Evolutionary conservation across 2,888 invertebrate genomes (phyloP).

Genomic region (Odontocolon sp.): DNA sequence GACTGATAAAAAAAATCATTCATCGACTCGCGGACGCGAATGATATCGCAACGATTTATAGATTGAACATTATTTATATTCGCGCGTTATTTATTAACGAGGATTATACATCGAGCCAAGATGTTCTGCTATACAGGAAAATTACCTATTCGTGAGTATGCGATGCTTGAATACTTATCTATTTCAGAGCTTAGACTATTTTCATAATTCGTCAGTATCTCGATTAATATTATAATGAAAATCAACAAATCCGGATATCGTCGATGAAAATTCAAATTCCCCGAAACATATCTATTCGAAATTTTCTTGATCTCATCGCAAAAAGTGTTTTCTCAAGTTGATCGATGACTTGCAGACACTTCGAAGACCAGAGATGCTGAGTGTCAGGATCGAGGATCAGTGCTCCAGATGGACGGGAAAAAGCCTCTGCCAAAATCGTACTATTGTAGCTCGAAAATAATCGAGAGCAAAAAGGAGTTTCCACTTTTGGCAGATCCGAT

Average conservation of each 20-base stretch:
- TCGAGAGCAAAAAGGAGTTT: neutral
- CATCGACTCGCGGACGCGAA: neutral
- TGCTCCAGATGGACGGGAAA: neutral
- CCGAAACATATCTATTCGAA: neutral
- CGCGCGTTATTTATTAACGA: neutral
- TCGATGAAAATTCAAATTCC: too few relatives aligned
- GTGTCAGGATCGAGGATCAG: neutral
- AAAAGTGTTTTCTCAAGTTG: neutral
- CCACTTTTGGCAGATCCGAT: neutral
- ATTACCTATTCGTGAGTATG: constrained; percentile 45
- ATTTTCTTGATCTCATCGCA: neutral
- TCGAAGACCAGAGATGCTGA: neutral
- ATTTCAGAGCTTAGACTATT: too few relatives aligned
- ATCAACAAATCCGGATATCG: neutral
- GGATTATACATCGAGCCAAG: constrained; percentile 20
- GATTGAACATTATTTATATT: neutral
- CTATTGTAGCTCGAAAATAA: neutral
- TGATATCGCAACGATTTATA: neutral
- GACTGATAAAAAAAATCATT: too few relatives aligned
- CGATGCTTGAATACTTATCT: too few relatives aligned
- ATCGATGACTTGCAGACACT: neutral
- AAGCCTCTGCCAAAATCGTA: neutral
- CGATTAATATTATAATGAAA: too few relatives aligned
- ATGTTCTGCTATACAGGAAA: constrained; percentile 50
- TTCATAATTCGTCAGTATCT: too few relatives aligned